These are phyloP conservation scores for Calliphora vicina DNA, from an alignment of 1,140 invertebrate genomes.

Conservation along the genomic window DNA sequence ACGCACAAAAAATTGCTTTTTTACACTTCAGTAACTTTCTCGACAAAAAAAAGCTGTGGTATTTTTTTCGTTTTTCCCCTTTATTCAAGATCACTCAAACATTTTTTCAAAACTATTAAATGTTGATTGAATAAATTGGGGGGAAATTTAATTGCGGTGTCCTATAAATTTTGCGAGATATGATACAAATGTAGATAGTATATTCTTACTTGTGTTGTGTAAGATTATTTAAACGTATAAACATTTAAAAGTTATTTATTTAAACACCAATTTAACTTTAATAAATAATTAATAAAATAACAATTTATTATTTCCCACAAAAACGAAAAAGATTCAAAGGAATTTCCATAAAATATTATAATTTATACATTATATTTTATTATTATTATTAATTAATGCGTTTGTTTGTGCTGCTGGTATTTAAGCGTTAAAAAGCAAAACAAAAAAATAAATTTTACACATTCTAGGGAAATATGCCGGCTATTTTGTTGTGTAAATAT, in stretches of 20 bases:
- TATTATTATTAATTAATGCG: neutral
- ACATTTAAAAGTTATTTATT: neutral
- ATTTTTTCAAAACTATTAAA: neutral
- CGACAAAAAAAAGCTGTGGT: neutral
- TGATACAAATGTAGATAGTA: too few relatives aligned
- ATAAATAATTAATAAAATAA: neutral
- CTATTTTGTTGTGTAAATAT: neutral
- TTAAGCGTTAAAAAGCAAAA: neutral
- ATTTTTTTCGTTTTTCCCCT: neutral
- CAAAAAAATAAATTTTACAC: neutral
- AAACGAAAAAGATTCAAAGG: neutral
- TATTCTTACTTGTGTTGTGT: too few relatives aligned
- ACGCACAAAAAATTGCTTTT: constrained; percentile 23
- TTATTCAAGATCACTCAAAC: neutral
- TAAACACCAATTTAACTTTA: neutral
- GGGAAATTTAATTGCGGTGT: neutral
- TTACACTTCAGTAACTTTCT: constrained; percentile 15
- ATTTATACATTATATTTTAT: neutral
- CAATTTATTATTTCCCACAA: neutral
- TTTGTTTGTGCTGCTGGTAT: neutral
- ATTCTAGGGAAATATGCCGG: neutral
- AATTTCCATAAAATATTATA: neutral
- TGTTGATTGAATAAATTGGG: neutral
- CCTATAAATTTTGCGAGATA: too few relatives aligned
- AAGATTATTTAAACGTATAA: neutral